Conservation (phyloP, 2,888 invertebrate species). For the Junonia oenone region DNA sequence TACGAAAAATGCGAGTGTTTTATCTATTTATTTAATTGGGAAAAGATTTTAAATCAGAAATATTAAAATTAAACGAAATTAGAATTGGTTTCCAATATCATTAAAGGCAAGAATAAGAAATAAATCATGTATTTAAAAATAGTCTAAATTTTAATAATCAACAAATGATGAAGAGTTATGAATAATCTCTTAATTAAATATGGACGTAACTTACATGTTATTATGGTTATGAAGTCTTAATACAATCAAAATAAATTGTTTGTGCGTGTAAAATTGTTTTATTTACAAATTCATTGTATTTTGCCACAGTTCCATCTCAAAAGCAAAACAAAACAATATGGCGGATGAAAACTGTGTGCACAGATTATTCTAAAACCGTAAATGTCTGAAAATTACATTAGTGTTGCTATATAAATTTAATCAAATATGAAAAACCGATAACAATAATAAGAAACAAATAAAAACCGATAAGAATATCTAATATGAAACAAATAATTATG, state of each 20-base stretch:
- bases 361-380: neutral
- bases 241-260: slow-evolving; percentile 6
- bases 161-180: neutral
- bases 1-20: neutral
- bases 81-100: no score
- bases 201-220: neutral
- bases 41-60: neutral
- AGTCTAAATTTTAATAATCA: neutral
- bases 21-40: neutral
- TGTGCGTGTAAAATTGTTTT: slow-evolving; percentile 13
- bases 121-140: no score
- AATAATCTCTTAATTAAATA: neutral
- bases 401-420: neutral
- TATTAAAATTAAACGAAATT: neutral
- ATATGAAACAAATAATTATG: neutral
- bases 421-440: slow-evolving; percentile 1
- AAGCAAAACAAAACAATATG: slow-evolving; percentile 36
- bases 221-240: neutral
- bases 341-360: slow-evolving; percentile 14
- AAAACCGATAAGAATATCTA: neutral
- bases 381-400: neutral
- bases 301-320: slow-evolving; percentile 46
- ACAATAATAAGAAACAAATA: neutral
- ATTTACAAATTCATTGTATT: slow-evolving; percentile 34
- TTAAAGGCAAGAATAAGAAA: no score